Conservation (phyloP, 2,113 vertebrate genomes). For the Artemisiospiza belli region DNA sequence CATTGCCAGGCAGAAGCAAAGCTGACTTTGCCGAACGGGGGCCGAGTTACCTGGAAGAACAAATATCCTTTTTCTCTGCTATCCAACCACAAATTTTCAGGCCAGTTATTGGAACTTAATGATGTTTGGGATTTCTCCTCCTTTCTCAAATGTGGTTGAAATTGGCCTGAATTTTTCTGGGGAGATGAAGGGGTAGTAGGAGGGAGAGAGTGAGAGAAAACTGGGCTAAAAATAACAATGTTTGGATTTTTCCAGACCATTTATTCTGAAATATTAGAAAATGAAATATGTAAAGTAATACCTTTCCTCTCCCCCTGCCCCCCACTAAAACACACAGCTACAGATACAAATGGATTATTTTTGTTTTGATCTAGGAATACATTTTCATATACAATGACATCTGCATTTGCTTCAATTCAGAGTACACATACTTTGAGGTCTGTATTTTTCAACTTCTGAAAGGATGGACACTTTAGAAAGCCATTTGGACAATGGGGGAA, state of each 20-base stretch:
- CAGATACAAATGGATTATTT: background rate
- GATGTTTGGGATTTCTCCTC: background rate
- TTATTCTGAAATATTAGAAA: conserved; percentile 20
- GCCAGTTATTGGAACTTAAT: background rate
- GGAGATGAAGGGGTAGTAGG: background rate
- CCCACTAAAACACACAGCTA: background rate
- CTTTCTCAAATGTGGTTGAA: conserved; percentile 18
- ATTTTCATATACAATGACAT: background rate
- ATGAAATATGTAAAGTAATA: background rate
- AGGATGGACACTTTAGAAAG: background rate
- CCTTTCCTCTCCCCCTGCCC: background rate
- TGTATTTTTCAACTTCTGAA: background rate
- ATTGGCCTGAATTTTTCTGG: background rate
- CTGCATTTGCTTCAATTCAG: background rate
- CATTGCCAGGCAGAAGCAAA: background rate
- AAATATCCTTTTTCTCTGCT: background rate
- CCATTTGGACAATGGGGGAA: background rate
- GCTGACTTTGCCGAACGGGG: background rate
- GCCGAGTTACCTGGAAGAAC: conserved; percentile 40
- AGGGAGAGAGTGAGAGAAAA: background rate
- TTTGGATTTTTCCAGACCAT: conserved; percentile 17
- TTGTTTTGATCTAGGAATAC: background rate
- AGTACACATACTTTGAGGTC: background rate
- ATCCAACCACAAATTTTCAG: background rate
- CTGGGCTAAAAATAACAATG: background rate